A percentile compares a stretch with the other conserved stretches of the same genome.
phyloP scores from a whole-genome alignment of 2,888 invertebrate genomes.

The Caradrina clavipalpis region DNA sequence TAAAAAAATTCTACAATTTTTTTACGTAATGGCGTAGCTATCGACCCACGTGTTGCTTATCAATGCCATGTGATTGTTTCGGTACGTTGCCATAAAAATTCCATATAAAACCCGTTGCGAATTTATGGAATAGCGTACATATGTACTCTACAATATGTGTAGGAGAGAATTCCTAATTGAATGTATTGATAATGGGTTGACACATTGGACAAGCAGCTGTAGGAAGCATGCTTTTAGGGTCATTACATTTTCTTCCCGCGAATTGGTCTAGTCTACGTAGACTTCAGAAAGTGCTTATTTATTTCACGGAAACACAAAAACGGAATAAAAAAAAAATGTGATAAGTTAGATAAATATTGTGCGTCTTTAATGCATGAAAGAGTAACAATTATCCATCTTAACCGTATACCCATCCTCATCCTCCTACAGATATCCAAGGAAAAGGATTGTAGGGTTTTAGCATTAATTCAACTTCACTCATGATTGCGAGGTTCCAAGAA shows the following conservation, averaged over 20 bases:
- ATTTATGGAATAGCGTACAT: conserved; percentile 55
- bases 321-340: too few species aligned
- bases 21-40: conserved; percentile 70
- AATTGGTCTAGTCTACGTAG: too few species aligned
- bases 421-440: too few species aligned
- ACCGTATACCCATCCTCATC: too few species aligned
- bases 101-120: conserved; percentile 72
- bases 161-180: conserved; percentile 39
- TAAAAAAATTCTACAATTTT: conserved; percentile 60
- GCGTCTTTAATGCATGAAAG: too few species aligned
- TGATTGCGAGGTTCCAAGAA: conserved; percentile 1
- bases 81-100: conserved; percentile 80
- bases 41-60: conserved; percentile 82
- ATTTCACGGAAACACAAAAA: too few species aligned
- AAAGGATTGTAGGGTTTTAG: too few species aligned
- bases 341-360: too few species aligned
- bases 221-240: too few species aligned
- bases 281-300: too few species aligned
- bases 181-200: conserved; percentile 22
- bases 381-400: too few species aligned
- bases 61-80: conserved; percentile 82
- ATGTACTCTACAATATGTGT: conserved; percentile 27
- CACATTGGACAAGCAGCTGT: not conserved
- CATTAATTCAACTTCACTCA: not conserved
- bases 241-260: too few species aligned